A percentile compares a stretch with the other conserved stretches of the same genome.
These are phyloP conservation scores for Manis crassicaudata DNA, from an alignment of 2,797 vertebrate species.

Conservation along the genomic window DNA sequence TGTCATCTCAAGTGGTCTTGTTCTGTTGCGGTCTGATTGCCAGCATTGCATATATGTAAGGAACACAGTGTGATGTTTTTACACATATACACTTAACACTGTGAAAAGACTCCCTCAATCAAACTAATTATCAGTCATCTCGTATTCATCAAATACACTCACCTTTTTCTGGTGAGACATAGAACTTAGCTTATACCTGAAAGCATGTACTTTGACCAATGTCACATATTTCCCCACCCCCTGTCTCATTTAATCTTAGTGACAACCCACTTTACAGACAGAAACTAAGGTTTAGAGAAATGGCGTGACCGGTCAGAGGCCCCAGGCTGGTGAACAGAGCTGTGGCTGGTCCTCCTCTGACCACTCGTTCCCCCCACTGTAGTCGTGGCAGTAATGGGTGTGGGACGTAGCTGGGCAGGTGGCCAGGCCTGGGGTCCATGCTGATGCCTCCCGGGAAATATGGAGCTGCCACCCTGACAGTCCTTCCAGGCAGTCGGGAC, in stretches of 20 bases:
- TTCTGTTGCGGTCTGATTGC: rapidly evolving
- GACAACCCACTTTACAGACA: rapidly evolving
- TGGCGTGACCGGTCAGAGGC: background rate
- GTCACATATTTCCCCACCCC: background rate
- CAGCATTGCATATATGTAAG: background rate
- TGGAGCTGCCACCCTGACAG: too few species aligned
- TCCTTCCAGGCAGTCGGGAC: too few species aligned
- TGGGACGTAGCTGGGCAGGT: too few species aligned
- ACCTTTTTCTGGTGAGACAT: background rate
- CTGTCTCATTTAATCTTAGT: background rate
- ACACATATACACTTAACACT: background rate
- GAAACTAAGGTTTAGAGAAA: background rate
- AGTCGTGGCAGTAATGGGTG: too few species aligned
- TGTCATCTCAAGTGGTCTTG: rapidly evolving
- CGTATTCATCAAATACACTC: background rate
- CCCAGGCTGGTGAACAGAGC: background rate
- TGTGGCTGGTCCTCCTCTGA: background rate
- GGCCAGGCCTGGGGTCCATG: too few species aligned
- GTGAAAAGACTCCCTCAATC: background rate
- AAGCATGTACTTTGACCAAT: background rate
- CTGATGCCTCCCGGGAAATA: too few species aligned
- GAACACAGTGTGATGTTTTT: background rate
- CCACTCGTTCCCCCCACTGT: background rate
- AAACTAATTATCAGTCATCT: background rate
- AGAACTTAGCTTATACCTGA: background rate